Evolutionary conservation across 1,140 invertebrate genomes (phyloP), one percentile per base, ranked within the genome.

Genomic region (Trichonephila inaurata): DNA sequence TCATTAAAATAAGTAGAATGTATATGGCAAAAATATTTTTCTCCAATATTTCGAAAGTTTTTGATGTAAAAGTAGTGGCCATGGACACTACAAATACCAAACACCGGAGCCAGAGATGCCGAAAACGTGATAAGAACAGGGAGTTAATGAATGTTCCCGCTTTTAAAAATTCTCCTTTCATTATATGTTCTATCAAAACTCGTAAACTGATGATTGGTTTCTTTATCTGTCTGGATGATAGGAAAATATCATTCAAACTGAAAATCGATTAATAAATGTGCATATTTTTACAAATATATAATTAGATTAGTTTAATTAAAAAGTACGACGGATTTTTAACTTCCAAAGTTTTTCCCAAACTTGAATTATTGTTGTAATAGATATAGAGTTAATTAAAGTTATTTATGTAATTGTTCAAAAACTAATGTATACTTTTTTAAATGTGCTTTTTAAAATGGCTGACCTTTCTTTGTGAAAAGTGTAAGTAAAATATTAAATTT

Each of bases 1-100:
- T 77, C 28, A 77, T 33, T 77, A 77, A 77, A 77, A 33, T 77
- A 77, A 77, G 33, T 77, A 77, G 16, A 77, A 77, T 33, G 28
- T 33, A 77, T 40, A 40, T 40, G 7, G 28, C 16, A 77, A 77
- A 33, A 33, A 4, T 28, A 33, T 77, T 77, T 77, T 77, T 77
- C 7, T 77, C 33, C 16, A 8, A 6, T 28, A 18, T 77, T 77
- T 18, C 14, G 28, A 77, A 33, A 33, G 69, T 77, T 77, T 40
- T 28, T 77, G 69, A 19, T 77, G 69, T 16, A 28, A 14, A 28
- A 77, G 69, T 77, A 24, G 28, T 33, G 69, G 24, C 66, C 24
- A 51, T 69, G 10, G n/a, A 77, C 33, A 77, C 24, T 28, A 18
- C 33, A 18, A 77, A 77, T 3, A 77, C 16, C 28, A 16, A 33